Evolutionary conservation across 2,797 vertebrate species (phyloP), one percentile per base, ranked within the genome.

Genomic region (Rhinatrema bivittatum): DNA sequence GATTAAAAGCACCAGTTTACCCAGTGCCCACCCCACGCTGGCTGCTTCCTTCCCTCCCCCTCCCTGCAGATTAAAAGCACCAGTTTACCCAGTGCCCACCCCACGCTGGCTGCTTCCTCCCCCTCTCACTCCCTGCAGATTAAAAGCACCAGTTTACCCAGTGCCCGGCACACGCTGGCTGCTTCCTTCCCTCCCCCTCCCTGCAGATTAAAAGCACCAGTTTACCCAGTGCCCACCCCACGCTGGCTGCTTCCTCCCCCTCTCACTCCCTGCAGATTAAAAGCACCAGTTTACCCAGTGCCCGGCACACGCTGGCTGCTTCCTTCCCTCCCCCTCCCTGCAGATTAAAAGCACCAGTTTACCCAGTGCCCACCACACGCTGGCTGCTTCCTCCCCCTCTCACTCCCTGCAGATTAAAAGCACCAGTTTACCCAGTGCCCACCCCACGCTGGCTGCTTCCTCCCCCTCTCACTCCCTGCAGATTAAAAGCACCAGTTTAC

Each of bases 331-430:
- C n/a, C n/a, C n/a, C n/a, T n/a, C n/a, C n/a, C n/a, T n/a, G n/a
- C n/a, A n/a, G n/a, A n/a, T n/a, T n/a, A n/a, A n/a, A n/a, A n/a
- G n/a, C n/a, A n/a, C n/a, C n/a, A n/a, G n/a, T n/a, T n/a, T n/a
- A n/a, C n/a, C n/a, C n/a, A n/a, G n/a, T n/a, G n/a, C n/a, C n/a
- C n/a, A n/a, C n/a, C n/a, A n/a, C 11, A 10, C 7, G 15, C 15
- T 10, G 10, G 7, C 6, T 11, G 2, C 1, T 20, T 12, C 17
- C 9, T 10, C 2, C 12, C 4, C 3, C 17, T 20, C 9, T 20
- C 7, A 1, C 4, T 4, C 9, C 17, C n/a, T 25, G 7, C 34
- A 34, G 2, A 1, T 13, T 9, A 1, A 11, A 5, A 1, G 11
- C 15, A 3, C 3, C 6, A 2, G 16, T 32, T 14, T 20, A 23